phyloP scores from a whole-genome alignment of 2,113 vertebrate genomes.

The Pygoscelis adeliae region DNA sequence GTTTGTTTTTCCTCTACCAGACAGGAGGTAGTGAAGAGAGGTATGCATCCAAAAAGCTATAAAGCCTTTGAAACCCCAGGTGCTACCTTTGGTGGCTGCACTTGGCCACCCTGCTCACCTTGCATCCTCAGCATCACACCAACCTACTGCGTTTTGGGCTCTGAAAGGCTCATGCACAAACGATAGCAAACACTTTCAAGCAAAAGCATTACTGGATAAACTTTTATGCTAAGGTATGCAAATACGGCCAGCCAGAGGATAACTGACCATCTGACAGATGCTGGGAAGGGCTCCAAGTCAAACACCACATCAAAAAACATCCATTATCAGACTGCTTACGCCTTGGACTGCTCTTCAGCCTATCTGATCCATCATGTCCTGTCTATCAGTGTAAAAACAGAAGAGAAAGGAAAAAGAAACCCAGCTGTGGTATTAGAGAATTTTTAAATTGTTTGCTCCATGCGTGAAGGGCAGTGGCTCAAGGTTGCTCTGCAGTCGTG shows the following conservation, averaged over 20 bases:
- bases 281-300: slow-evolving; percentile 34
- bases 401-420: background rate
- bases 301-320: background rate
- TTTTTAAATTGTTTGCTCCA: background rate
- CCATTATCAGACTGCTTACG: background rate
- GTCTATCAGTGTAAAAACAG: rapidly evolving
- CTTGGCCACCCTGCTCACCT: background rate
- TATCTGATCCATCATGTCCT: rapidly evolving
- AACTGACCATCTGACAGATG: background rate
- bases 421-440: too few species aligned
- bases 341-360: background rate
- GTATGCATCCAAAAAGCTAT: background rate
- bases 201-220: rapidly evolving
- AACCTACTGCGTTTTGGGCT: rapidly evolving
- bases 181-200: rapidly evolving
- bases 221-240: background rate
- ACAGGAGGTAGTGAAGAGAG: background rate
- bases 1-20: background rate
- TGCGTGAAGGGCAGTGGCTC: background rate
- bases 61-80: background rate
- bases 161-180: rapidly evolving
- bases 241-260: background rate
- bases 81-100: background rate
- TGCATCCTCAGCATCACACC: background rate
- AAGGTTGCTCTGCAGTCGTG: background rate